A percentile compares a stretch with the other conserved stretches of the same genome.
Conservation (phyloP, 1,140 invertebrate genomes). For the Lasioglossum baleicum region DNA sequence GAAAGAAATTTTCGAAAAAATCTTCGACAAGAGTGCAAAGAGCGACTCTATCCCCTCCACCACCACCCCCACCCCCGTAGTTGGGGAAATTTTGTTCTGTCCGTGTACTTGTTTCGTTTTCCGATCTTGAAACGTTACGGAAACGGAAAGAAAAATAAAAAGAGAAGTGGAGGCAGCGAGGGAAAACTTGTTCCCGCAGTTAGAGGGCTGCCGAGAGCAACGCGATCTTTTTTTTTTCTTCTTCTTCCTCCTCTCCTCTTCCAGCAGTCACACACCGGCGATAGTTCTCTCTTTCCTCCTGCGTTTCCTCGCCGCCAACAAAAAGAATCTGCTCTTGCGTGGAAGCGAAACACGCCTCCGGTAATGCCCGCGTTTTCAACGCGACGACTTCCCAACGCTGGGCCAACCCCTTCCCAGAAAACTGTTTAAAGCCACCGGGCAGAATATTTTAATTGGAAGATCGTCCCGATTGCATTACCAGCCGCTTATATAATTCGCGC, state of each 20-base stretch:
- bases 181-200: conserved; percentile 46
- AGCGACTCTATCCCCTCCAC: too few species aligned
- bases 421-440: conserved; percentile 59
- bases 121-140: conserved; percentile 32
- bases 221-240: conserved; percentile 24
- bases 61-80: background rate
- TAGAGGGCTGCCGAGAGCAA: conserved; percentile 15
- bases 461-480: conserved; percentile 53
- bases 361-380: conserved; percentile 24
- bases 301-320: conserved; percentile 5
- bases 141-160: background rate
- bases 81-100: conserved; percentile 32
- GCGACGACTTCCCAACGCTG: too few species aligned
- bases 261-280: conserved; percentile 7
- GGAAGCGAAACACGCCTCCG: conserved; percentile 18
- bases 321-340: conserved; percentile 38
- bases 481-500: conserved; percentile 44
- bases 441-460: conserved; percentile 66
- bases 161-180: background rate
- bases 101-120: conserved; percentile 1
- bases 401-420: conserved; percentile 27
- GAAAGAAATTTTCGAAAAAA: too few species aligned
- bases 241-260: background rate
- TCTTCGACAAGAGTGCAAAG: too few species aligned
- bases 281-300: conserved; percentile 21